Evolutionary conservation across 1,140 invertebrate species (phyloP).

Genomic region (Cylas formicarius): DNA sequence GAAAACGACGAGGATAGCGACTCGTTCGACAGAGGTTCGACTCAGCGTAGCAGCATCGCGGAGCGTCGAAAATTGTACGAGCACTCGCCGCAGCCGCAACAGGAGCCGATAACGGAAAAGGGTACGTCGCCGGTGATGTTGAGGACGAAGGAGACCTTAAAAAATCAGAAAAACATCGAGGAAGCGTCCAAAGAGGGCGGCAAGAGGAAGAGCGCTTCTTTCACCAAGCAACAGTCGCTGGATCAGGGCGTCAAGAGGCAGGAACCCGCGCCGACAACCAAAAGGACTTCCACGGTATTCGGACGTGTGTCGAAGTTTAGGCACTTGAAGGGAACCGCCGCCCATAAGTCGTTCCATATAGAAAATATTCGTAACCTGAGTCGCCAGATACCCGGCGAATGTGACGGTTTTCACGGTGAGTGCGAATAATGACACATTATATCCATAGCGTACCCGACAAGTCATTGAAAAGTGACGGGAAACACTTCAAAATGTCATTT

Average conservation of each 20-base stretch:
- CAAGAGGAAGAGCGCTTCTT: conserved; percentile 43
- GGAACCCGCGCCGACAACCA: conserved; percentile 52
- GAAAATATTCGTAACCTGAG: conserved; percentile 88
- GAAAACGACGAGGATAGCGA: conserved; percentile 42
- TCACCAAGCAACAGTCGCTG: conserved; percentile 47
- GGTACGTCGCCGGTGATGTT: conserved; percentile 63
- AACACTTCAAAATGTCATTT: too few species aligned
- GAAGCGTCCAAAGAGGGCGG: conserved; percentile 49
- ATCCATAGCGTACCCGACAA: too few species aligned
- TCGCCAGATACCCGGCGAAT: conserved; percentile 86
- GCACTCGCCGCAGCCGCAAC: conserved; percentile 47
- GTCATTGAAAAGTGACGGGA: too few species aligned
- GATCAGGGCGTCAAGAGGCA: conserved; percentile 40
- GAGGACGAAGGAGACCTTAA: conserved; percentile 45
- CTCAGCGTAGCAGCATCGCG: conserved; percentile 64
- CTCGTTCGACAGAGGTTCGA: conserved; percentile 40
- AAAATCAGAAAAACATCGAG: conserved; percentile 37
- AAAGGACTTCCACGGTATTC: conserved; percentile 79
- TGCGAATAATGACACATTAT: background rate
- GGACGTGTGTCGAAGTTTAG: conserved; percentile 88
- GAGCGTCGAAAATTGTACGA: conserved; percentile 71
- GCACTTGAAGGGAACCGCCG: conserved; percentile 82
- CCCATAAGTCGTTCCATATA: conserved; percentile 84
- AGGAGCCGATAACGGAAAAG: conserved; percentile 54
- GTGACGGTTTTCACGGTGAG: conserved; percentile 83